phyloP scores from a whole-genome alignment of 2,113 vertebrate genomes.

The Gadus macrocephalus region DNA sequence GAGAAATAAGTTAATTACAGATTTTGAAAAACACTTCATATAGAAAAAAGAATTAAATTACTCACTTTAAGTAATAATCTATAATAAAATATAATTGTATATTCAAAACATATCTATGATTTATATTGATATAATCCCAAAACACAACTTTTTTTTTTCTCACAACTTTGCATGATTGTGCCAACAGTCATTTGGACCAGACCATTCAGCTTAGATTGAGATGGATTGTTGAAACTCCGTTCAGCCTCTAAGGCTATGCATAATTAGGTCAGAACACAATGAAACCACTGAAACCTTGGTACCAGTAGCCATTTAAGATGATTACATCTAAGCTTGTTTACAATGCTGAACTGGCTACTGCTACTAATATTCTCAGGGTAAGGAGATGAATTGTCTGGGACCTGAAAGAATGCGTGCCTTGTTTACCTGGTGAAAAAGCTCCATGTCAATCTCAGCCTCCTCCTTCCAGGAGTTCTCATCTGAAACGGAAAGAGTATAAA shows the following conservation, averaged over 20 bases:
- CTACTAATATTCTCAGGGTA: conserved; percentile 29
- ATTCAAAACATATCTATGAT: background rate
- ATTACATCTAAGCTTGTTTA: conserved; percentile 53
- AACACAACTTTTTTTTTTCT: background rate
- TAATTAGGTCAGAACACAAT: conserved; percentile 65
- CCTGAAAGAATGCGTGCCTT: conserved; percentile 1
- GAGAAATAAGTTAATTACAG: background rate
- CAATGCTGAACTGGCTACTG: conserved; percentile 40
- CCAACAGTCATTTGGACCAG: background rate
- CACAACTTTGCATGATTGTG: background rate
- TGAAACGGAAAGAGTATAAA: conserved; percentile 58
- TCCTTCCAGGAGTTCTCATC: conserved; percentile 96
- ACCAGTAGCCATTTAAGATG: conserved; percentile 50
- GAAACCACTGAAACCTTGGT: conserved; percentile 55
- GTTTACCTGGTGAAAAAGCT: conserved; percentile 96
- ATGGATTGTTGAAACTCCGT: conserved; percentile 44
- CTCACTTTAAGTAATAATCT: too few relatives aligned
- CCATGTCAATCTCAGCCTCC: conserved; percentile 98
- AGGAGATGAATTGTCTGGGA: conserved; percentile 22
- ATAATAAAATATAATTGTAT: background rate
- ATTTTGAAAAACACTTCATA: background rate
- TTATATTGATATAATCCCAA: background rate
- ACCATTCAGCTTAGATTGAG: conserved; percentile 17
- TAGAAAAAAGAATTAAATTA: background rate
- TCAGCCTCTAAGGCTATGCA: conserved; percentile 20